Percentiles rank a stretch among this genome's conserved stretches.
These are phyloP conservation scores for Notechis scutatus DNA, from an alignment of 2,113 vertebrate genomes.

Conservation along the genomic window DNA sequence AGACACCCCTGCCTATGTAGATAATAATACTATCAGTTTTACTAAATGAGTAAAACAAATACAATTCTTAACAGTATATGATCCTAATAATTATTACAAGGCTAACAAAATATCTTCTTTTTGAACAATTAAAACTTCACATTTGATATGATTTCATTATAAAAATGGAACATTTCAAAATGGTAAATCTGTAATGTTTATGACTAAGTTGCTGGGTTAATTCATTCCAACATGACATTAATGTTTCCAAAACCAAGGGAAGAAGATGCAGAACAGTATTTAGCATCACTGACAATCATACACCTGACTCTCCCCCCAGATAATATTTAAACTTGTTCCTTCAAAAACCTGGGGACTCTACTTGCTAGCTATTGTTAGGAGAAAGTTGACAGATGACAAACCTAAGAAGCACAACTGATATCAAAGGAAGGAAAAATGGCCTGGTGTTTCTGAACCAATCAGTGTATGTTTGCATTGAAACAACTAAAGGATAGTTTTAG, in stretches of 20 bases:
- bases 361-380: slow-evolving; percentile 39
- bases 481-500: background rate
- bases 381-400: slow-evolving; percentile 45
- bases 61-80: background rate
- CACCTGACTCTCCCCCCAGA: slow-evolving; percentile 1
- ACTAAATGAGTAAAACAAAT: background rate
- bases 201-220: background rate
- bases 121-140: background rate
- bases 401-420: slow-evolving; percentile 11
- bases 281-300: slow-evolving; percentile 14
- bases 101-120: background rate
- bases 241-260: slow-evolving; percentile 36
- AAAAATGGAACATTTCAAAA: slow-evolving; percentile 32
- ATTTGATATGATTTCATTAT: slow-evolving; percentile 17
- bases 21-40: background rate
- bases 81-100: background rate
- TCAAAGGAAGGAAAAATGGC: background rate
- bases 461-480: background rate
- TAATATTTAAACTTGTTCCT: slow-evolving; percentile 43
- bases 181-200: slow-evolving; percentile 31
- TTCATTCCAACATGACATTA: background rate
- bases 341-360: slow-evolving; percentile 34
- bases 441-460: background rate
- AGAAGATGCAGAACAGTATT: slow-evolving; percentile 22
- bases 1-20: background rate